Percentiles rank a stretch among this genome's conserved stretches.
These are phyloP conservation scores for Drosophila leonis DNA, from an alignment of 2,888 invertebrate species.

Conservation along the genomic window DNA sequence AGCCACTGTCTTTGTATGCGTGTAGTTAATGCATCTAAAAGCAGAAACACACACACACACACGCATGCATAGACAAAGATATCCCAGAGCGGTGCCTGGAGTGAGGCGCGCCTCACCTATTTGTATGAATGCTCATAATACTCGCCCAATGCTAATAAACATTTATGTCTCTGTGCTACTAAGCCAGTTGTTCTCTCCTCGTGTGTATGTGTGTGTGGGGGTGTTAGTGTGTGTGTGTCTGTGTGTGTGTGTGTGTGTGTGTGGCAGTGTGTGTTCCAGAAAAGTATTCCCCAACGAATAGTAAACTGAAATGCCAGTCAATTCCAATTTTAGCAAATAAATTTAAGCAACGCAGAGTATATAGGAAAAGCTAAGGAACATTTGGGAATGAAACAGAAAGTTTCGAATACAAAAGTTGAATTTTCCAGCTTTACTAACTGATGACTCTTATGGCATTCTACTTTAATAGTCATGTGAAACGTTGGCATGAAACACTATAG, in stretches of 20 bases:
- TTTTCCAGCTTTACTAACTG: neutral
- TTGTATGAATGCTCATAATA: constrained; percentile 61
- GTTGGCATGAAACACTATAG: neutral
- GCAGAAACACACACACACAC: constrained; percentile 5
- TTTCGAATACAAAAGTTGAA: neutral
- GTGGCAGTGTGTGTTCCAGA: neutral
- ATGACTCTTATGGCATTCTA: neutral
- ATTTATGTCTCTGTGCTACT: constrained; percentile 45
- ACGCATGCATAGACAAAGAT: constrained; percentile 13
- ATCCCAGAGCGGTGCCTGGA: neutral
- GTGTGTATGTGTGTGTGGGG: neutral
- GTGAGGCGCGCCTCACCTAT: constrained; percentile 25
- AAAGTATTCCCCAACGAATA: constrained; percentile 6
- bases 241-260: constrained; percentile 3
- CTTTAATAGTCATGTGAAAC: neutral
- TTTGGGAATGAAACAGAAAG: neutral
- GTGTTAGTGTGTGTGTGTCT: neutral
- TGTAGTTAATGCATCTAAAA: constrained; percentile 15
- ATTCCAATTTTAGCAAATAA: constrained; percentile 1
- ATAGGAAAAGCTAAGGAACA: neutral
- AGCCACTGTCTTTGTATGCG: constrained; percentile 5
- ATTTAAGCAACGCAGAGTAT: neutral
- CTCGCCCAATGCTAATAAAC: constrained; percentile 72
- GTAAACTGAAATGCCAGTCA: constrained; percentile 1
- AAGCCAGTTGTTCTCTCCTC: constrained; percentile 14